Percentiles rank a stretch among this genome's conserved stretches.
phyloP scores from a whole-genome alignment of 2,797 vertebrate species.

The Podargus strigoides region DNA sequence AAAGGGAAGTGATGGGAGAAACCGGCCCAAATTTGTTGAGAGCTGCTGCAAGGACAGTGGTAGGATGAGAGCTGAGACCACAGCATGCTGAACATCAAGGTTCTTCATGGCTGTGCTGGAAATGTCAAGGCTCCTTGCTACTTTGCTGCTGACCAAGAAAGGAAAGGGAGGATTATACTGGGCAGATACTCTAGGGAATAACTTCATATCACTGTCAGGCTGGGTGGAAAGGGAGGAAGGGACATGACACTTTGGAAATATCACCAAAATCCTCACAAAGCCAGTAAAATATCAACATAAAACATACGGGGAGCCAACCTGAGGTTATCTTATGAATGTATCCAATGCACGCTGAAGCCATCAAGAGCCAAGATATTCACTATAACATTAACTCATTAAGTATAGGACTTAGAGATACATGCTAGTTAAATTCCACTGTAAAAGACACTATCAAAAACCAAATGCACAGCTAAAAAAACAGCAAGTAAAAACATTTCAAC shows the following conservation, averaged over 20 bases:
- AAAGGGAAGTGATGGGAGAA: neutral
- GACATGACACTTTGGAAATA: neutral
- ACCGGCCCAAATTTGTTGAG: neutral
- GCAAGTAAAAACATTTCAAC: neutral
- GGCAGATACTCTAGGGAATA: neutral
- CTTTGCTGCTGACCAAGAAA: neutral
- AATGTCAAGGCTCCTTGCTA: neutral
- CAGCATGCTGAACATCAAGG: neutral
- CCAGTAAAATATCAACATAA: neutral
- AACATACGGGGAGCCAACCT: neutral
- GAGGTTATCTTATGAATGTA: neutral
- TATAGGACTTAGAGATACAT: neutral
- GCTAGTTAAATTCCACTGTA: neutral
- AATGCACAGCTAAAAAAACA: neutral
- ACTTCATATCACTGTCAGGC: neutral
- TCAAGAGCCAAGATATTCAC: neutral
- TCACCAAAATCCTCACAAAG: neutral
- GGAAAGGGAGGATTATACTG: neutral
- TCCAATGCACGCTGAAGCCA: neutral
- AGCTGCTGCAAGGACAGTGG: rapidly evolving
- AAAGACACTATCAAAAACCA: neutral
- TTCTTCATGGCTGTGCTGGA: neutral
- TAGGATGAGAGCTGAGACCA: neutral
- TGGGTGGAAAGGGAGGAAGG: neutral
- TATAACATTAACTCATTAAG: neutral